Conservation (phyloP, 2,113 vertebrate species). For the Serilophus lunatus region DNA sequence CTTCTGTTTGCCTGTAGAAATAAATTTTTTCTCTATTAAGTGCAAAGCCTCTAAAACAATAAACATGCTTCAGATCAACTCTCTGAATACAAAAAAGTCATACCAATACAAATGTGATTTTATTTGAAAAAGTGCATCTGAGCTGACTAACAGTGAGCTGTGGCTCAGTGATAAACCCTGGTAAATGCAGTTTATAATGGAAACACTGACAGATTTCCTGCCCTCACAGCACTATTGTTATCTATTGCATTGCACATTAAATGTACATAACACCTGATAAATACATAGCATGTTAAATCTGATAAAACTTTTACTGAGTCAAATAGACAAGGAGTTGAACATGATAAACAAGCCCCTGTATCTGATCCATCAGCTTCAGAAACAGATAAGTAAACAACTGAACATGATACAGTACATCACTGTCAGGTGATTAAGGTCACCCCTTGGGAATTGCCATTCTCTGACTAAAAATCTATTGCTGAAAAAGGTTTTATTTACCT, state of each 20-base stretch:
- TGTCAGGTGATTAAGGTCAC: constrained; percentile 59
- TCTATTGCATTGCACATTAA: constrained; percentile 59
- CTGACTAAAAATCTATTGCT: neutral
- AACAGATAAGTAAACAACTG: constrained; percentile 62
- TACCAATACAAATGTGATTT: constrained; percentile 28
- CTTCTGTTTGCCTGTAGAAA: neutral
- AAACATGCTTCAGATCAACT: neutral
- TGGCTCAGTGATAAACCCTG: constrained; percentile 36
- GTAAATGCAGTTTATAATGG: constrained; percentile 44
- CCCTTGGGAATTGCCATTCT: neutral
- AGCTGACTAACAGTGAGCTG: constrained; percentile 23
- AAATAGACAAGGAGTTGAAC: constrained; percentile 60
- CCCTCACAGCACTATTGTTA: constrained; percentile 13
- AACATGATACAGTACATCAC: constrained; percentile 57
- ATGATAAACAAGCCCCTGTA: constrained; percentile 58
- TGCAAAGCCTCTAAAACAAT: neutral
- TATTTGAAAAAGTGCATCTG: neutral
- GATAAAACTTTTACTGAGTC: constrained; percentile 67
- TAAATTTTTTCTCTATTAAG: neutral
- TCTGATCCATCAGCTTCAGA: constrained; percentile 65
- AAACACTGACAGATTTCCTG: constrained; percentile 51
- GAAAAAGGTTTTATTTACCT: neutral
- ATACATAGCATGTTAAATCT: constrained; percentile 59
- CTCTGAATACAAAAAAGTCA: neutral
- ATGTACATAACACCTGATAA: constrained; percentile 60